These are phyloP conservation scores for Drosophila rellima DNA, from an alignment of 2,888 invertebrate species.

Conservation along the genomic window DNA sequence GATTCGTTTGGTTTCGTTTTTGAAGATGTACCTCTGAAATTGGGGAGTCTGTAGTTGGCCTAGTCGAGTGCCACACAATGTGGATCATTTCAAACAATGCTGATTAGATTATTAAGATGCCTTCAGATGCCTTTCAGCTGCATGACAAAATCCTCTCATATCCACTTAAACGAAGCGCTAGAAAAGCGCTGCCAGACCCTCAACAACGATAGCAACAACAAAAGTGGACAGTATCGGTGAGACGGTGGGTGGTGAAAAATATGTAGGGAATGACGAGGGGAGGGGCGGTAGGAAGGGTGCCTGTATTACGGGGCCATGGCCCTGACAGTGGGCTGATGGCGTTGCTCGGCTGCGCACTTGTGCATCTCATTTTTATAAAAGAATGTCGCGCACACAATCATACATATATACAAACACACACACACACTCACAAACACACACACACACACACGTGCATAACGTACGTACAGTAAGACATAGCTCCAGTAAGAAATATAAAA, in stretches of 20 bases:
- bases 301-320: conserved; percentile 24
- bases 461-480: conserved; percentile 29
- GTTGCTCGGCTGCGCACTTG: conserved; percentile 50
- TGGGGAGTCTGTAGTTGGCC: conserved; percentile 6
- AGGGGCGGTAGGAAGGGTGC: not conserved
- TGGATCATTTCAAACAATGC: conserved; percentile 30
- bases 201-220: conserved; percentile 8
- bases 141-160: conserved; percentile 38
- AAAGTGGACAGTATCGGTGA: not conserved
- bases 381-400: conserved; percentile 47
- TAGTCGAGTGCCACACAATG: conserved; percentile 16
- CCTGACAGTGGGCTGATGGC: conserved; percentile 15
- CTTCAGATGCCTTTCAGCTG: conserved; percentile 34
- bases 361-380: conserved; percentile 65
- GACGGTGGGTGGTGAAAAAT: not conserved
- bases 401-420: conserved; percentile 6
- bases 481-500: conserved; percentile 65
- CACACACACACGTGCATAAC: not conserved
- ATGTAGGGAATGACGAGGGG: not conserved
- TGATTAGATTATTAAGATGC: conserved; percentile 52
- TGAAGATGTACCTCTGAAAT: not conserved
- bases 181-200: conserved; percentile 44
- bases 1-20: not conserved
- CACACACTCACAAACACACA: not conserved
- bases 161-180: conserved; percentile 58